A percentile compares a stretch with the other conserved stretches of the same genome.
Evolutionary conservation across 2,797 vertebrate genomes (phyloP).

Genomic region (Pyrocephalus nanus): DNA sequence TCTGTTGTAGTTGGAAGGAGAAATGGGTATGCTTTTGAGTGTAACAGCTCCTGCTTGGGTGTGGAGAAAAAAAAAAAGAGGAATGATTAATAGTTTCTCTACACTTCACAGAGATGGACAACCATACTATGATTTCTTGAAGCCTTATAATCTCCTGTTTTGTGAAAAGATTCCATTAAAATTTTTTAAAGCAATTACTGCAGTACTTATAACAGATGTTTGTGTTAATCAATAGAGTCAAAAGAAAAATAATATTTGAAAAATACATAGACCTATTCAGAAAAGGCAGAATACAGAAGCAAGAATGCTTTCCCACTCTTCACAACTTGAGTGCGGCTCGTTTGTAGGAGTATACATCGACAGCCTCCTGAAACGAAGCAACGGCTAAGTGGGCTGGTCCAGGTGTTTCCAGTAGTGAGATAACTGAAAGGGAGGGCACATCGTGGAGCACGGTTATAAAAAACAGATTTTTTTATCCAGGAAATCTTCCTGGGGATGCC

Average conservation of each 20-base stretch:
- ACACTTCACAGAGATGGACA: not conserved
- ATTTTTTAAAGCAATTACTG: not conserved
- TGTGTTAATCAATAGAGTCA: not conserved
- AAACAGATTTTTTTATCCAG: rapidly evolving
- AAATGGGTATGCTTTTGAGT: not conserved
- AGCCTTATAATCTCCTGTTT: not conserved
- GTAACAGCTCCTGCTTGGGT: not conserved
- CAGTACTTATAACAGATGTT: not conserved
- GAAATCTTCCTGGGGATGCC: not conserved
- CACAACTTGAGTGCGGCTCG: rapidly evolving
- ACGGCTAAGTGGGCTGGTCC: rapidly evolving
- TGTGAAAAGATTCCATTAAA: not conserved
- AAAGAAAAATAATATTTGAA: not conserved
- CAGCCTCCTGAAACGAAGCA: not conserved
- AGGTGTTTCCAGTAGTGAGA: no score
- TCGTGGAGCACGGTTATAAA: not conserved
- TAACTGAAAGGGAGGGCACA: rapidly evolving
- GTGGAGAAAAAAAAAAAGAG: not conserved
- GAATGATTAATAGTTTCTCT: not conserved
- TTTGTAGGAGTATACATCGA: not conserved
- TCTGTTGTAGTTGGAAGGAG: not conserved
- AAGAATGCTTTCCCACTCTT: not conserved
- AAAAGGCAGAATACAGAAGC: not conserved
- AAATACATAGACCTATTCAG: not conserved
- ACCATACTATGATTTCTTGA: not conserved